A percentile compares a stretch with the other conserved stretches of the same genome.
Evolutionary conservation across 2,888 invertebrate species (phyloP).

Genomic region (Alloplasta piceator): DNA sequence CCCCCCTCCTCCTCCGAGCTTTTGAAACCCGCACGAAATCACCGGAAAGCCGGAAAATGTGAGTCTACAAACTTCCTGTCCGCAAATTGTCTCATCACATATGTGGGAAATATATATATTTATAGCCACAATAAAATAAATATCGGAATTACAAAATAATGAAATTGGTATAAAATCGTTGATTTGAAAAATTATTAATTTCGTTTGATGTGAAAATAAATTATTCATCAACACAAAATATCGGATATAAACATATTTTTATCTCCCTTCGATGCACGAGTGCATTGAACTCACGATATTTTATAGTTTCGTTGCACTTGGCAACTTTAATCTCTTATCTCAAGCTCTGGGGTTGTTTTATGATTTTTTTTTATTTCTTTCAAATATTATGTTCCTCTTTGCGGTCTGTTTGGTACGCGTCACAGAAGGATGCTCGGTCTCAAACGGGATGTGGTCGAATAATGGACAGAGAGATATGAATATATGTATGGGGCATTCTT

Average conservation of each 20-base stretch:
- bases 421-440: slow-evolving; percentile 26
- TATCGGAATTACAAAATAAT: no score
- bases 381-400: slow-evolving; percentile 18
- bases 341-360: slow-evolving; percentile 10
- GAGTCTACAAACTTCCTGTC: neutral
- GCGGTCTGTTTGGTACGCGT: slow-evolving; percentile 37
- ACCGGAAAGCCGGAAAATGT: slow-evolving; percentile 15
- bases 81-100: no score
- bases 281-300: slow-evolving; percentile 24
- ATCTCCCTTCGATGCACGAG: neutral
- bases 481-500: neutral
- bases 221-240: neutral
- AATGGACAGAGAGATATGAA: slow-evolving; percentile 11
- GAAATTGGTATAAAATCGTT: neutral
- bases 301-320: slow-evolving; percentile 25
- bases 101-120: no score
- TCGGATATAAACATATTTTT: slow-evolving; percentile 2
- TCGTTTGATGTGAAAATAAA: neutral
- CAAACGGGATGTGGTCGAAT: slow-evolving; percentile 32
- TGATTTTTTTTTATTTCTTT: slow-evolving; percentile 5
- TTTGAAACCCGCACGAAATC: neutral
- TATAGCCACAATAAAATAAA: no score
- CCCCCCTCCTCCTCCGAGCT: neutral
- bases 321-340: slow-evolving; percentile 35
- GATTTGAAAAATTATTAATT: slow-evolving; percentile 1